Percentiles rank a stretch among this genome's conserved stretches.
Conservation (phyloP, 1,140 invertebrate genomes). For the Penaeus indicus region DNA sequence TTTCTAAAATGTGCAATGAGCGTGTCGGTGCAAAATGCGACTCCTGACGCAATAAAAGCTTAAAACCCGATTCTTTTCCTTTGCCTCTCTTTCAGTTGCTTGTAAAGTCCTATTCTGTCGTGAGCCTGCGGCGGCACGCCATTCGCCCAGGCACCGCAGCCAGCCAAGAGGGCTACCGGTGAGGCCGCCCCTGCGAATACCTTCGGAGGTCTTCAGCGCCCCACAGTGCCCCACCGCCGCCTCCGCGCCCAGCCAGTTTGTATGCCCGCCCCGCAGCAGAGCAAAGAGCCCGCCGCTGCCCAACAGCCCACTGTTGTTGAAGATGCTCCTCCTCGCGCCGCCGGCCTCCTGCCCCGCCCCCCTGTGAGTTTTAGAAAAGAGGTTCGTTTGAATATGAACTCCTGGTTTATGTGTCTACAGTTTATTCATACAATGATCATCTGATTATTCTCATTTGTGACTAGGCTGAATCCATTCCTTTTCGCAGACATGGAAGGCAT, state of each 20-base stretch:
- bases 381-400: too few relatives aligned
- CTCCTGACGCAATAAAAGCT: not conserved
- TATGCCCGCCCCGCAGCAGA: not conserved
- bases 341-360: not conserved
- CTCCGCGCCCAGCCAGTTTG: not conserved
- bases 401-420: too few relatives aligned
- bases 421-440: not conserved
- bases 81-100: not conserved
- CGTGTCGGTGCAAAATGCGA: too few relatives aligned
- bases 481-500: constrained; percentile 75
- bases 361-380: not conserved
- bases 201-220: not conserved
- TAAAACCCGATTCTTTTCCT: not conserved
- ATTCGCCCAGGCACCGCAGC: not conserved
- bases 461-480: not conserved
- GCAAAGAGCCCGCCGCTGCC: not conserved
- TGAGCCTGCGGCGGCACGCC: not conserved
- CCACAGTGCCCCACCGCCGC: not conserved
- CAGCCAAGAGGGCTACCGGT: not conserved
- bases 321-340: not conserved
- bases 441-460: not conserved
- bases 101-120: not conserved
- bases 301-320: not conserved
- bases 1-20: too few relatives aligned
- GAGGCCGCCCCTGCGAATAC: not conserved